Percentiles rank a stretch among this genome's conserved stretches.
Conservation (phyloP, 2,888 invertebrate species). For the Tenthredo notha region DNA sequence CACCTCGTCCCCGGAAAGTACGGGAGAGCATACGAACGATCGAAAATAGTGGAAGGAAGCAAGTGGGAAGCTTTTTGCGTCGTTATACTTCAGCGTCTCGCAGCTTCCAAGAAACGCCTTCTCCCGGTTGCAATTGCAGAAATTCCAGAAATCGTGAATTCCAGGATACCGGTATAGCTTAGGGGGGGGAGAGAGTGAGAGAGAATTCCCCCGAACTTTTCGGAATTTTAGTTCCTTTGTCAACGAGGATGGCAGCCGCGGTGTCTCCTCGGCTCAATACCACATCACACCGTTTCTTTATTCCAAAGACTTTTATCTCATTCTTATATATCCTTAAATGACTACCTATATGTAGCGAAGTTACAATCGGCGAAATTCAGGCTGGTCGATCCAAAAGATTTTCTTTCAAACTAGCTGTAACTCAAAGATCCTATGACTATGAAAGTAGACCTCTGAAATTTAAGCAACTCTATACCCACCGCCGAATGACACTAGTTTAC, state of each 20-base stretch:
- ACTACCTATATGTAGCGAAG: background rate
- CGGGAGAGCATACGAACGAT: conserved; percentile 45
- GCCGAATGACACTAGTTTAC: background rate
- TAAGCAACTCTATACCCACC: background rate
- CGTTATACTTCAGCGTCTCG: conserved; percentile 32
- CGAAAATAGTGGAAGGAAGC: conserved; percentile 45
- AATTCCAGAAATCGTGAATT: conserved; percentile 46
- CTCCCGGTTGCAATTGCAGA: conserved; percentile 44
- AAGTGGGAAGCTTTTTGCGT: conserved; percentile 41
- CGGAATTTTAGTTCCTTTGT: conserved; percentile 39
- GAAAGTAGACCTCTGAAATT: conserved; percentile 20
- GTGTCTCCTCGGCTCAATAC: conserved; percentile 7
- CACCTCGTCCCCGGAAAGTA: conserved; percentile 2
- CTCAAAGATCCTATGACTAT: background rate
- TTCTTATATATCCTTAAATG: conserved; percentile 14
- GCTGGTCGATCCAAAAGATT: conserved; percentile 2
- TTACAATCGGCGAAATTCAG: background rate
- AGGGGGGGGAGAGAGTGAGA: background rate
- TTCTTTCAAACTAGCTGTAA: background rate
- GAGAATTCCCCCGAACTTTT: conserved; percentile 37
- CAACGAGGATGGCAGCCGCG: background rate
- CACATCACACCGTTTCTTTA: background rate
- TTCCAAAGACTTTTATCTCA: conserved; percentile 26
- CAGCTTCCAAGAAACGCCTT: conserved; percentile 9
- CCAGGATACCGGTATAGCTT: conserved; percentile 13